These are phyloP conservation scores for Myiozetetes cayanensis DNA, from an alignment of 2,113 vertebrate species.

Conservation along the genomic window DNA sequence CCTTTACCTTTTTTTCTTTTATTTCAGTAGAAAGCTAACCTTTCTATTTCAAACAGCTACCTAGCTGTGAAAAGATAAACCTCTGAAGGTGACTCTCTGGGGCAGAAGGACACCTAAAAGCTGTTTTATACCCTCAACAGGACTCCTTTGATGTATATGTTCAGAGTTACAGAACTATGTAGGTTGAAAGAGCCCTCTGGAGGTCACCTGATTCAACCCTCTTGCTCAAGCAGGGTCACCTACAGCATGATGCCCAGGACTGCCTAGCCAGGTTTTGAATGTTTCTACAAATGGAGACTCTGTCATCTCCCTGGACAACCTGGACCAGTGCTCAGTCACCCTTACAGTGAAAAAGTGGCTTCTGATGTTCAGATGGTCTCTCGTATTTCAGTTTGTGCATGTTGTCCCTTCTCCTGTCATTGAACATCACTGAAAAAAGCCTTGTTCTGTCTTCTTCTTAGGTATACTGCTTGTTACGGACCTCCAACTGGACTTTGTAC, in stretches of 20 bases:
- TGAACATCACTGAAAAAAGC: not conserved
- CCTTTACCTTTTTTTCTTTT: not conserved
- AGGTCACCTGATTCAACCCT: not conserved
- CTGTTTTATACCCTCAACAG: not conserved
- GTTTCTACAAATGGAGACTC: not conserved
- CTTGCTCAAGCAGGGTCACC: not conserved
- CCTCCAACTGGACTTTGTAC: not conserved
- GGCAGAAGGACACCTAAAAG: not conserved
- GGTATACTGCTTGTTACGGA: not conserved
- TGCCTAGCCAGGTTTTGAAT: not conserved
- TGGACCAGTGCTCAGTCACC: not conserved
- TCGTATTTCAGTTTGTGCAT: not conserved
- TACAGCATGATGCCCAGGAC: not conserved
- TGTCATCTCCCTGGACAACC: not conserved
- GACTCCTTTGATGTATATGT: not conserved
- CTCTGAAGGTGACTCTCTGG: not conserved
- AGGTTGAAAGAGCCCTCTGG: not conserved
- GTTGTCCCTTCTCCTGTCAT: not conserved
- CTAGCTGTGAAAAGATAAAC: not conserved
- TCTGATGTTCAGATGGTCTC: not conserved
- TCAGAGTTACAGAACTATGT: not conserved
- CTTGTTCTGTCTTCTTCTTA: not conserved
- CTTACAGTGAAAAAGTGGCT: not conserved
- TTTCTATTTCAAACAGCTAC: not conserved
- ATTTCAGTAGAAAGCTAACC: not conserved